Evolutionary conservation across 2,797 vertebrate species (phyloP).

Genomic region (Furcifer pardalis): DNA sequence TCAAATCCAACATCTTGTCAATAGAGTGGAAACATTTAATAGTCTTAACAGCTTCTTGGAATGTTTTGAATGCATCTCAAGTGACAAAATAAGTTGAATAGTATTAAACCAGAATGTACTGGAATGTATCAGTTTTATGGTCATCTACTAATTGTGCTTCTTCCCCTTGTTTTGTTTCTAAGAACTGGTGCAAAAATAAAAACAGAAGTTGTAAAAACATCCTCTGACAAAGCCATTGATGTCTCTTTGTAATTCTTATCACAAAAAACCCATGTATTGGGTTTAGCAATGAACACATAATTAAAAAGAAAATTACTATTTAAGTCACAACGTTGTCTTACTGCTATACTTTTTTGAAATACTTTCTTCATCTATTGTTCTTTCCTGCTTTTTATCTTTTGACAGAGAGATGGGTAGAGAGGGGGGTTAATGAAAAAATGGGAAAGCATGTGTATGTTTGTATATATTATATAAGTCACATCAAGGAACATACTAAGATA

Average conservation of each 20-base stretch:
- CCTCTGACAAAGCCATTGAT: slow-evolving; percentile 39
- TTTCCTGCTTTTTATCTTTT: too few relatives aligned
- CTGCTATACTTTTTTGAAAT: not conserved
- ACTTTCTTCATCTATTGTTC: not conserved
- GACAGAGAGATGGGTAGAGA: too few relatives aligned
- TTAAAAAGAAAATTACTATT: slow-evolving; percentile 5
- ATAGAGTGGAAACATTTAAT: slow-evolving; percentile 51
- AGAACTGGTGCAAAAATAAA: slow-evolving; percentile 13
- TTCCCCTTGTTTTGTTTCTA: slow-evolving; percentile 34
- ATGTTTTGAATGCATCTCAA: slow-evolving; percentile 55
- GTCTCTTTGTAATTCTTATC: slow-evolving; percentile 23
- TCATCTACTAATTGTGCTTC: slow-evolving; percentile 34
- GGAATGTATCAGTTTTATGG: slow-evolving; percentile 55
- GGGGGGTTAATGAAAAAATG: too few relatives aligned
- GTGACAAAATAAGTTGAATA: slow-evolving; percentile 29
- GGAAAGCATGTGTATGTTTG: not conserved
- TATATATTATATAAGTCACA: too few relatives aligned
- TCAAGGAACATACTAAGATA: too few relatives aligned
- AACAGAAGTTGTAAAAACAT: slow-evolving; percentile 36
- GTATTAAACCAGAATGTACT: slow-evolving; percentile 34
- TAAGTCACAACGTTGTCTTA: not conserved
- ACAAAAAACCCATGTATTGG: slow-evolving; percentile 19
- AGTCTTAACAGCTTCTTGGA: slow-evolving; percentile 32
- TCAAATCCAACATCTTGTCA: slow-evolving; percentile 50
- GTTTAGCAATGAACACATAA: slow-evolving; percentile 43